Evolutionary conservation across 2,113 vertebrate genomes (phyloP).

Genomic region (Vulpes lagopus): DNA sequence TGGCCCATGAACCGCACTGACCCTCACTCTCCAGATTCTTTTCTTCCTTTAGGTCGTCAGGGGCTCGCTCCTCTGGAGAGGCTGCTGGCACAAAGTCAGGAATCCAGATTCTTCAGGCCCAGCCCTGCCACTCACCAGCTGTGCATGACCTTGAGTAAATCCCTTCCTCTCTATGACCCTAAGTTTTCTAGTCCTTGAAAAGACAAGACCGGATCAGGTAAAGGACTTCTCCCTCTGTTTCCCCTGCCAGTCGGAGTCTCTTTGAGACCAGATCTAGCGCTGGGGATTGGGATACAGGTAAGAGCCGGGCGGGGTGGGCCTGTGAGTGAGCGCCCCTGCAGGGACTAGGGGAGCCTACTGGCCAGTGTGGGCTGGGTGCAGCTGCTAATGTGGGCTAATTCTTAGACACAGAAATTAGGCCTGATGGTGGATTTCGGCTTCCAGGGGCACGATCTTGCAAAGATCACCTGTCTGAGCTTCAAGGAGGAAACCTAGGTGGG

Average conservation of each 20-base stretch:
- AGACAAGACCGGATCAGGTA: not conserved
- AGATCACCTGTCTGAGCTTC: not conserved
- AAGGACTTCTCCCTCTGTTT: not conserved
- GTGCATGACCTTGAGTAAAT: conserved; percentile 10
- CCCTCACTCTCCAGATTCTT: not conserved
- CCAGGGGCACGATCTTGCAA: not conserved
- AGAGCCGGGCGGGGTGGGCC: not conserved
- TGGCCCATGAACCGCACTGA: not conserved
- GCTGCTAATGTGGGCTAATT: not conserved
- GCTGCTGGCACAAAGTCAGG: not conserved
- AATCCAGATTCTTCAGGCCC: not conserved
- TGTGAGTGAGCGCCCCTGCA: not conserved
- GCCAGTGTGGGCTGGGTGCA: not conserved
- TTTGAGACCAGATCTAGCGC: not conserved
- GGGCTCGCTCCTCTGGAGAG: not conserved
- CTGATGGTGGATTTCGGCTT: not conserved
- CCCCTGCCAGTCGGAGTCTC: not conserved
- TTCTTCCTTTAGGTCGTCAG: not conserved
- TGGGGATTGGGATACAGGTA: not conserved
- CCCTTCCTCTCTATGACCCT: not conserved
- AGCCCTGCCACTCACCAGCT: not conserved
- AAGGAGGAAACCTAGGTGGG: conserved; percentile 37
- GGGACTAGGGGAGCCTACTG: not conserved
- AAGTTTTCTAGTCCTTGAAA: conserved; percentile 56
- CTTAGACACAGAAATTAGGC: not conserved